These are phyloP conservation scores for Eumeta japonica DNA, from an alignment of 1,140 invertebrate genomes.

Conservation along the genomic window DNA sequence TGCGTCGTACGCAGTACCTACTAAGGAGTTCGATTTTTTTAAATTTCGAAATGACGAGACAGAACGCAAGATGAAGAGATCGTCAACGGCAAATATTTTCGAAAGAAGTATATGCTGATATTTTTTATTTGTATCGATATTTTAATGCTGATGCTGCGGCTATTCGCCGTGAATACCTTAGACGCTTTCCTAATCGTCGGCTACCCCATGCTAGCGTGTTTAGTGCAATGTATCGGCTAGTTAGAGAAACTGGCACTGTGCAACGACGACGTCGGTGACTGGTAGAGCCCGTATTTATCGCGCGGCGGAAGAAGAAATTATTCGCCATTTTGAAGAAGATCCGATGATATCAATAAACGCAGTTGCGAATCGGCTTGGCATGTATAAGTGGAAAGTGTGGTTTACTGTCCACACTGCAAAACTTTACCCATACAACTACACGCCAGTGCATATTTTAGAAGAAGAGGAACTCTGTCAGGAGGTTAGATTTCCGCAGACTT, in stretches of 20 bases:
- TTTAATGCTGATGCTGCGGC: too few species aligned
- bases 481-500: too few species aligned
- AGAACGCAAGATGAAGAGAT: too few species aligned
- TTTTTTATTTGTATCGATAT: neutral
- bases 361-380: slow-evolving; percentile 1
- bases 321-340: neutral
- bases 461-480: too few species aligned
- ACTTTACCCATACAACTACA: neutral
- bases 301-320: neutral
- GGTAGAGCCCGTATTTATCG: neutral
- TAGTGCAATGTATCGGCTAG: neutral
- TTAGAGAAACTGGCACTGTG: neutral
- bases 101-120: slow-evolving; percentile 2
- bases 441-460: too few species aligned
- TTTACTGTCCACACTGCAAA: too few species aligned
- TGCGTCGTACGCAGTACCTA: too few species aligned
- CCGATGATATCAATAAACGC: too few species aligned
- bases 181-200: neutral
- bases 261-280: slow-evolving; percentile 1
- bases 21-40: too few species aligned
- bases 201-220: neutral
- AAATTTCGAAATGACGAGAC: too few species aligned
- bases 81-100: too few species aligned
- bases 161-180: neutral
- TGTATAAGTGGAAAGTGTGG: neutral